Evolutionary conservation across 2,797 vertebrate genomes (phyloP), one percentile per base, ranked within the genome.

Genomic region (Hephaestus fuliginosus): DNA sequence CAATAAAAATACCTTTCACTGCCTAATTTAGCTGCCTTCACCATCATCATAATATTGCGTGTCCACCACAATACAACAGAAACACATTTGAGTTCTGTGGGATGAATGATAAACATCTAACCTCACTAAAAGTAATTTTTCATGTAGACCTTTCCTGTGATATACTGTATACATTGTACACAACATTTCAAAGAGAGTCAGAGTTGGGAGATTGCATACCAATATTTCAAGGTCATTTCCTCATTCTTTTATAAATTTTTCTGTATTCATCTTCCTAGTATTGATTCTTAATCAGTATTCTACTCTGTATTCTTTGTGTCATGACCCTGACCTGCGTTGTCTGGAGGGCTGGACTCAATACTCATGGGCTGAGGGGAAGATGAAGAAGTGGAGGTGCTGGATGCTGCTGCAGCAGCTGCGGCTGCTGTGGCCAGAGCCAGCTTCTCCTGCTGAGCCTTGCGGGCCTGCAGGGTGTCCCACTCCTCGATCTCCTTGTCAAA

Each of bases 401-500:
- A 85, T 9, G 84, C 76, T 0, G 85, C 87, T 0, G 96, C 74
- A 0, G 84, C 75, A 0, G 90, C 64, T 7, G 93, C 81, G 0
- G 95, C 91, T 2, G 94, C 94, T 2, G 95, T 65, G 2, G 96
- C 95, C 25, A 96, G 82, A 68, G 96, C 95, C 85, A 97, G 91
- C 86, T 98, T 98, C 93, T 98, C 97, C 85, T 98, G 97, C 80
- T 97, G 96, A 65, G 96, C 95, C 86, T 97, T 98, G 82, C 95
- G 95, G 67, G 95, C 95, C 74, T 98, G 96, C 77, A 98, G 95
- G 52, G 92, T 76, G 75, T 98, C 96, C 98, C 98, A 99, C 72
- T 99, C 98, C 89, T 96, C 93, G 0, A 99, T 94, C 83, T 99
- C 98, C 85, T 97, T 98, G 85, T 97, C 96, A 82, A 99, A 99